Conservation (phyloP, 1,140 invertebrate species). For the Anagrus nilaparvatae region DNA sequence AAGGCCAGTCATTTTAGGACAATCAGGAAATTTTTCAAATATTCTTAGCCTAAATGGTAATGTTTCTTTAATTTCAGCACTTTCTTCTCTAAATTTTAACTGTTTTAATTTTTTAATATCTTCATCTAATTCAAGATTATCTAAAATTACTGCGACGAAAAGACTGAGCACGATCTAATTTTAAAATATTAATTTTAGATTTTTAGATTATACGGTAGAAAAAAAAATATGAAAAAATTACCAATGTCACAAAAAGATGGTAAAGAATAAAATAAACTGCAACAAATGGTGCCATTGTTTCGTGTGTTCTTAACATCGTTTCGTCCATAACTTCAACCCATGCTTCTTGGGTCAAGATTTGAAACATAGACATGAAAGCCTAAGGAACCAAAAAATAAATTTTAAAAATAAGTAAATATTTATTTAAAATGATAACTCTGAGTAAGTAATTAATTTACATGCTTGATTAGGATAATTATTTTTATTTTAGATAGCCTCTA, state of each 20-base stretch:
- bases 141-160: slow-evolving; percentile 99
- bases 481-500: no score
- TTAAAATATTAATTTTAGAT: neutral
- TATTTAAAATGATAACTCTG: no score
- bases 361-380: slow-evolving; percentile 99
- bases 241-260: slow-evolving; percentile 97
- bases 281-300: slow-evolving; percentile 85
- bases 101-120: slow-evolving; percentile 99
- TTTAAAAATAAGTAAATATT: no score
- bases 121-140: slow-evolving; percentile 98
- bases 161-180: slow-evolving; percentile 93
- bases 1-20: slow-evolving; percentile 94
- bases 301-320: slow-evolving; percentile 88
- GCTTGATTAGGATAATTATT: no score
- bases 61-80: slow-evolving; percentile 92
- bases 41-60: slow-evolving; percentile 90
- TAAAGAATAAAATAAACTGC: slow-evolving; percentile 99
- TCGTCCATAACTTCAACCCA: slow-evolving; percentile 99
- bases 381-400: slow-evolving; percentile 43
- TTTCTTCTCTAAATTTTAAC: slow-evolving; percentile 91
- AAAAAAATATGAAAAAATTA: slow-evolving; percentile 42
- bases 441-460: no score
- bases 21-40: slow-evolving; percentile 98
- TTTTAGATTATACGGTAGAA: no score
- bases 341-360: slow-evolving; percentile 98